Percentiles rank a stretch among this genome's conserved stretches.
Evolutionary conservation across 1,140 invertebrate species (phyloP).

Genomic region (fruit fly (Drosophila melanogaster)): Release_6_plus_ISO1_MT NT_037436.4:9414001-9414500

Average conservation of each 20-base stretch:
- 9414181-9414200: constrained; percentile 65
- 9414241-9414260: constrained; percentile 87
- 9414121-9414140: constrained; percentile 39
- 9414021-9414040: constrained; percentile 64
- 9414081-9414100: constrained; percentile 60
- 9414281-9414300: constrained; percentile 87
- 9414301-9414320: constrained; percentile 66
- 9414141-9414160: constrained; percentile 44
- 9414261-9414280: constrained; percentile 88
- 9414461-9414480: constrained; percentile 82
- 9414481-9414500: constrained; percentile 83
- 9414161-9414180: constrained; percentile 48
- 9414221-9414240: constrained; percentile 11
- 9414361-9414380: constrained; percentile 72
- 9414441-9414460: constrained; percentile 80
- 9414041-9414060: constrained; percentile 76
- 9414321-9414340: constrained; percentile 71
- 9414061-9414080: constrained; percentile 60
- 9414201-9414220: constrained; percentile 52
- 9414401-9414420: constrained; percentile 77
- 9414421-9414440: constrained; percentile 83
- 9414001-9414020: constrained; percentile 42
- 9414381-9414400: constrained; percentile 81
- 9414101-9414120: constrained; percentile 66
- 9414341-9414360: constrained; percentile 63